Conservation (phyloP, 2,797 vertebrate genomes). For the Sebastes hubbsi region DNA sequence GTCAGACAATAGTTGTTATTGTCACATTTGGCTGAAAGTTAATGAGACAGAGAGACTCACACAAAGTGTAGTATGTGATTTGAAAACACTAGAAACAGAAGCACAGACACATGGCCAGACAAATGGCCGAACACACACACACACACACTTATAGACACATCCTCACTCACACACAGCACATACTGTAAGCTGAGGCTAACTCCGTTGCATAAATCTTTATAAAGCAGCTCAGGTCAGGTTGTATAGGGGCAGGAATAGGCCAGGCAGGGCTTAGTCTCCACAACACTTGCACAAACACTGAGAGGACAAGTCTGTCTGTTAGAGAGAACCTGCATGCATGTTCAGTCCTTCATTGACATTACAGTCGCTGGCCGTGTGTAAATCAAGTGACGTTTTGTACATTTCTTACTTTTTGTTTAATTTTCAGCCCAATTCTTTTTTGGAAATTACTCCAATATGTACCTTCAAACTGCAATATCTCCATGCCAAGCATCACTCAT, state of each 20-base stretch:
- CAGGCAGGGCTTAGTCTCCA: slow-evolving; percentile 65
- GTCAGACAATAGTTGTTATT: slow-evolving; percentile 13
- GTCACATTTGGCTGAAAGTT: slow-evolving; percentile 43
- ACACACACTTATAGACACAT: not conserved
- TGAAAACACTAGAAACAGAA: slow-evolving; percentile 29
- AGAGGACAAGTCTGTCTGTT: slow-evolving; percentile 14
- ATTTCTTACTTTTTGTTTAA: not conserved
- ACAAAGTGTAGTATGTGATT: slow-evolving; percentile 12
- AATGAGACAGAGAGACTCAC: slow-evolving; percentile 27
- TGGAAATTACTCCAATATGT: not conserved
- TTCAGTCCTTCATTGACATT: not conserved
- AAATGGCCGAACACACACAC: slow-evolving; percentile 17
- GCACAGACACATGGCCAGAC: slow-evolving; percentile 40
- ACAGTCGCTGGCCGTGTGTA: not conserved
- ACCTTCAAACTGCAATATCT: not conserved
- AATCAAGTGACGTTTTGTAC: not conserved
- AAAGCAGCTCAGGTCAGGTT: slow-evolving; percentile 75
- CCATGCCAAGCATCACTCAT: not conserved
- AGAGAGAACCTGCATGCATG: slow-evolving; percentile 9
- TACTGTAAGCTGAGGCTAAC: slow-evolving; percentile 68
- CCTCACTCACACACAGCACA: slow-evolving; percentile 21
- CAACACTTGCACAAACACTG: slow-evolving; percentile 9
- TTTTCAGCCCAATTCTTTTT: not conserved
- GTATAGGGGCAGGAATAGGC: slow-evolving; percentile 63
- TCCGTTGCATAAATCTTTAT: slow-evolving; percentile 75